phyloP scores from a whole-genome alignment of 35 echinoderm and acorn worm species.

The Hemicentrotus pulcherrimus region DNA sequence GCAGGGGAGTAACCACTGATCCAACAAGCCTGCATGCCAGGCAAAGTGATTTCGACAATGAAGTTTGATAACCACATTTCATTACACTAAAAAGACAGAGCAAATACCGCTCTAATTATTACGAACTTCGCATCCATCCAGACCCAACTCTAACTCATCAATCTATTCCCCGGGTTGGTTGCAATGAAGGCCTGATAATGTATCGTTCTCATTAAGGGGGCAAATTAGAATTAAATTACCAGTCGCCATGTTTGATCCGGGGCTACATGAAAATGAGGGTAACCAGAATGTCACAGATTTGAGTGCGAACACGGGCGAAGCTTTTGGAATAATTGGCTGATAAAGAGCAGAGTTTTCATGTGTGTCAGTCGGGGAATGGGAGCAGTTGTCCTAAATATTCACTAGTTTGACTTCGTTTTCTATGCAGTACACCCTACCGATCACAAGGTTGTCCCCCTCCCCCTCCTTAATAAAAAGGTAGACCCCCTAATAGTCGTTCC shows the following conservation, averaged over 20 bases:
- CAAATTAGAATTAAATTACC: slow-evolving; percentile 4
- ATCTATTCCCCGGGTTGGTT: neutral
- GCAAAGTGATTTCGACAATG: neutral
- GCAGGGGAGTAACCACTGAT: neutral
- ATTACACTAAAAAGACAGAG: neutral
- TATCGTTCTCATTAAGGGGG: neutral
- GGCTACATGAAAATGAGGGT: neutral
- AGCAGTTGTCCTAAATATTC: no score
- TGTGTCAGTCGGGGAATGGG: neutral
- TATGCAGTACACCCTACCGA: no score
- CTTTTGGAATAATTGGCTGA: neutral
- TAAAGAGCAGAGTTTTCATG: neutral
- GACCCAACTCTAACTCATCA: neutral
- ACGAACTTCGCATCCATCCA: neutral
- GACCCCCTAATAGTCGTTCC: no score
- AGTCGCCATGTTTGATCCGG: neutral
- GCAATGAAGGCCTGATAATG: neutral
- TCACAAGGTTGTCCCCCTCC: no score
- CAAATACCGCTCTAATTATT: neutral
- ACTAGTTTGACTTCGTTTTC: no score
- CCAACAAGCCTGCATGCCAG: neutral
- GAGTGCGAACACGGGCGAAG: neutral
- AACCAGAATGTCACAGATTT: neutral
- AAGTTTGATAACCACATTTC: neutral
- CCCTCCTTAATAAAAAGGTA: no score